Conservation (phyloP, 2,888 invertebrate species). For the Eulithis prunata region DNA sequence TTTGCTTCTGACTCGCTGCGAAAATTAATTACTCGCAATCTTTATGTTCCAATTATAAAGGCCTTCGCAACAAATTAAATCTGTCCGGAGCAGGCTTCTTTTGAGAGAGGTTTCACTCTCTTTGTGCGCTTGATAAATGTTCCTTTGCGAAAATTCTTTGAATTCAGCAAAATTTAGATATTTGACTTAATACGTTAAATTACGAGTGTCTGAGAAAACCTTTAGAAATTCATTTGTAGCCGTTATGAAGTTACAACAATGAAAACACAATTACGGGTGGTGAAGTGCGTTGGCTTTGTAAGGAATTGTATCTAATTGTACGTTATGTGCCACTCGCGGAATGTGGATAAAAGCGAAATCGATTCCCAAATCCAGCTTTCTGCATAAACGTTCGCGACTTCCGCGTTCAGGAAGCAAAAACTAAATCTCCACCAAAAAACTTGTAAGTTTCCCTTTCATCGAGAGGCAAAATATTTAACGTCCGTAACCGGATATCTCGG, state of each 20-base stretch:
- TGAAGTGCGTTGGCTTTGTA: constrained; percentile 60
- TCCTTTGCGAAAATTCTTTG: constrained; percentile 77
- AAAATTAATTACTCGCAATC: constrained; percentile 85
- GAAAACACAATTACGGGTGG: constrained; percentile 56
- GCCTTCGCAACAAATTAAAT: constrained; percentile 85
- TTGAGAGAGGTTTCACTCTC: constrained; percentile 83
- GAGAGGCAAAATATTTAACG: constrained; percentile 82
- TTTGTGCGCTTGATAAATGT: constrained; percentile 84
- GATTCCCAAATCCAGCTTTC: constrained; percentile 74
- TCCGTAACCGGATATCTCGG: constrained; percentile 82
- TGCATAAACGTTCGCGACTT: constrained; percentile 80
- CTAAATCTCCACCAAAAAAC: constrained; percentile 75
- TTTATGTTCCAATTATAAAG: constrained; percentile 85
- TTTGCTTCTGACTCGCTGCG: constrained; percentile 83
- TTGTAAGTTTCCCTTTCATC: constrained; percentile 82
- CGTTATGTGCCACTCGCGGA: constrained; percentile 65
- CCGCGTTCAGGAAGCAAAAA: constrained; percentile 79
- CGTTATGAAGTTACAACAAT: constrained; percentile 61
- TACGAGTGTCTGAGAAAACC: constrained; percentile 66
- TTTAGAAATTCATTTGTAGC: constrained; percentile 48
- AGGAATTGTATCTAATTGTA: constrained; percentile 74
- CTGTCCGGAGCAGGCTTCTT: constrained; percentile 83
- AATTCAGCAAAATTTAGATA: constrained; percentile 75
- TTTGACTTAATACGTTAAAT: constrained; percentile 74
- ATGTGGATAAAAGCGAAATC: constrained; percentile 74